Base-by-base conservation (phyloP, 2,113 vertebrate genomes). In the Talpa occidentalis region DNA sequence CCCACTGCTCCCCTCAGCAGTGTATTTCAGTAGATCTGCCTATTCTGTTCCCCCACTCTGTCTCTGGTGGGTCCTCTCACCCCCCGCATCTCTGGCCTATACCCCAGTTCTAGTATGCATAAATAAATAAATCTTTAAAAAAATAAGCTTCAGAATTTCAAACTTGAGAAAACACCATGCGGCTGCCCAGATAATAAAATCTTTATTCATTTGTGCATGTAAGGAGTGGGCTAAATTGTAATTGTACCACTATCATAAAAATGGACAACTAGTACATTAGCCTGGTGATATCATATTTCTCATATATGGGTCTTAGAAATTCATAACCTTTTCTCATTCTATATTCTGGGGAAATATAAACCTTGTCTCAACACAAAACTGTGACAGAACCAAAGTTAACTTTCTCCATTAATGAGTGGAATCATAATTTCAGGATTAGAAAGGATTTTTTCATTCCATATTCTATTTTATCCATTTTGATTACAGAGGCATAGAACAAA, bases 401-500 rank as follows among this genome's bases (percentile, higher is more conserved):
- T 80, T 93, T 95, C 64, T 84, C 56, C 15, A 69, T 26, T 49
- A 2, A 64, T 72, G 67, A 92, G 21, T 40, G 5, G 3, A 77
- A 85, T 93, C 15, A 72, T 69, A 69, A 92, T 78, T 93, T 84
- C 42, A 73, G 6, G 17, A 42, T 81, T 40, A 88, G 30, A 93
- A 95, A 88, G 11, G 26, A 64, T 62, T 94, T 86, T 90, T 87
- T 91, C 9, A 85, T 49, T 94, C 44, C 32, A 37, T 15, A 72
- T 62, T 80, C 44, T 47, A 28, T 85, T 35, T 81, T 59, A 85
- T 56, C 5, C 77, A 74, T 74, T 80, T 22, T 62, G 14, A 79
- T 88, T 81, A 62, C 40, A 44, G 11, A 60, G 52, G 80, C 47
- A 35, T 69, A 26, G 6, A 15, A 44, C 19, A 83, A 90, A 15